A percentile compares a stretch with the other conserved stretches of the same genome.
Conservation (phyloP, 2,888 invertebrate species). For the Drosophila seclusa region DNA sequence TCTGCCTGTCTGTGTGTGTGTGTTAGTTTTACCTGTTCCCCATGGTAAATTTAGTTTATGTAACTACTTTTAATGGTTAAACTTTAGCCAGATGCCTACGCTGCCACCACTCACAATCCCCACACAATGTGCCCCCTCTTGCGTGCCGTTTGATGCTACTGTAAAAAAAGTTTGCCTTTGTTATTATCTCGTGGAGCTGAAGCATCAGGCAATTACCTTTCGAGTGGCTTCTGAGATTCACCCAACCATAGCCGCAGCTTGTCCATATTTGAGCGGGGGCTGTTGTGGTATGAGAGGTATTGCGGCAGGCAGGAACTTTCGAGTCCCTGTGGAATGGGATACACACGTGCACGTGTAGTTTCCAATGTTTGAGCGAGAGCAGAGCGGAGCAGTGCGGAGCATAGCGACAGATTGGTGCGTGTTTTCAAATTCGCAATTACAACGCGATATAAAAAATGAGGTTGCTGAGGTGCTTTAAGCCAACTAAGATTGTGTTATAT, state of each 20-base stretch:
- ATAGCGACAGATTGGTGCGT: slow-evolving; percentile 11
- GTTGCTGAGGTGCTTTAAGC: neutral
- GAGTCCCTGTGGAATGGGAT: slow-evolving; percentile 12
- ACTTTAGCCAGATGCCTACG: slow-evolving; percentile 53
- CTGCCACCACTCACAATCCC: neutral
- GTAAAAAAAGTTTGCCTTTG: slow-evolving; percentile 70
- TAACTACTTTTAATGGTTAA: slow-evolving; percentile 80
- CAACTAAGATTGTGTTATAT: neutral
- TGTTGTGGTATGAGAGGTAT: neutral
- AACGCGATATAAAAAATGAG: neutral
- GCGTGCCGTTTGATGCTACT: slow-evolving; percentile 10
- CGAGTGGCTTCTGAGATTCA: slow-evolving; percentile 75
- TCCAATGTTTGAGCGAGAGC: slow-evolving; percentile 29
- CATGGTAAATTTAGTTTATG: slow-evolving; percentile 76
- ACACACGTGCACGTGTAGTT: slow-evolving; percentile 32
- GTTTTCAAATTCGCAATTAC: neutral
- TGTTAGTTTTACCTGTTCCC: slow-evolving; percentile 55
- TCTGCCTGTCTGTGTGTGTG: neutral
- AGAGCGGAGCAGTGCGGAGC: neutral
- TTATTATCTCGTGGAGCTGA: slow-evolving; percentile 72
- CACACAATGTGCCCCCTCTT: neutral
- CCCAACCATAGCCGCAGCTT: slow-evolving; percentile 21
- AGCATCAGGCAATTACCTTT: slow-evolving; percentile 77
- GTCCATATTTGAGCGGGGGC: neutral
- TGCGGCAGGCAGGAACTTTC: neutral